Evolutionary conservation across 2,113 vertebrate species (phyloP), one percentile per base, ranked within the genome.

Genomic region (Fregetta grallaria): DNA sequence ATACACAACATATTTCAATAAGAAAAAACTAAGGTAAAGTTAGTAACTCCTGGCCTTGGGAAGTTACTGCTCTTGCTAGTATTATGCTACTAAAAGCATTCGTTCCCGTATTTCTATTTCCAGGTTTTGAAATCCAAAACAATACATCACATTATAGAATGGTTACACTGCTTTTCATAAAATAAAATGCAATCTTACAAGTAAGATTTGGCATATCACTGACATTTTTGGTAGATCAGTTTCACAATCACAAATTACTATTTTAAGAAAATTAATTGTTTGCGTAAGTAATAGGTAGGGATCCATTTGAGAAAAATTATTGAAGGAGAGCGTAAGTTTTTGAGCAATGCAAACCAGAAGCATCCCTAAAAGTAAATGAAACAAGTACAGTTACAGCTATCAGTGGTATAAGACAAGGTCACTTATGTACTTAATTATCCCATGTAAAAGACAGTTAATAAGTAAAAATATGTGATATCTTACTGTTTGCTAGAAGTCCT

Each of bases 401-500:
- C 36, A 80, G 55, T 55, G 71, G 58, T 38, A 19, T 44, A 58
- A 18, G 76, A 66, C 73, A 95, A 21, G 12, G 53, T 49, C 27
- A 26, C 29, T 45, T n/a, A 56, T 3, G 15, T 26, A 79, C 7
- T 61, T 45, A n/a, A 75, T 56, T 71, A 74, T 20, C 44, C 56
- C 83, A 88, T 4, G 5, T 34, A 78, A 83, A 40, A 47, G 26
- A 27, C 66, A 92, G 65, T 32, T 38, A 91, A 25, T 36, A 91
- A 88, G 86, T 70, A 62, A 63, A 90, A 97, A 86, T 23, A 76
- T 1, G 15, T 0, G 12, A 1, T 56, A 66, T 90, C 98, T 99
- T 98, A 99, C 99, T 99, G 68, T 99, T 99, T 61, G 98, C 98
- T 88, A 99, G 84, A 75, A 99, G 98, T 70, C 99, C 99, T 98